phyloP scores from a whole-genome alignment of 2,113 vertebrate species.

The human (Homo sapiens) region GRCh38 chr4:133896001-133896500 shows the following conservation, averaged over 20 bases:
- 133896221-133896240: neutral
- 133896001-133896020: neutral
- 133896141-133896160: neutral
- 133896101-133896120: neutral
- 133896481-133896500: neutral
- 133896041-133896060: neutral
- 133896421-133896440: neutral
- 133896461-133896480: neutral
- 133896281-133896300: neutral
- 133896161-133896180: neutral
- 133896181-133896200: neutral
- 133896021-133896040: neutral
- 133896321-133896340: too few species aligned
- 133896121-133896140: neutral
- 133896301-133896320: neutral
- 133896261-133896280: too few species aligned
- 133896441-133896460: neutral
- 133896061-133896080: neutral
- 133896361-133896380: neutral
- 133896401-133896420: neutral
- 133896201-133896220: neutral
- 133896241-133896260: accelerated
- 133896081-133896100: neutral
- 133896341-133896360: neutral
- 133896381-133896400: neutral